Percentiles rank a stretch among this genome's conserved stretches.
Conservation (phyloP, 2,888 invertebrate genomes). For the Sphaerophoria rueppellii region DNA sequence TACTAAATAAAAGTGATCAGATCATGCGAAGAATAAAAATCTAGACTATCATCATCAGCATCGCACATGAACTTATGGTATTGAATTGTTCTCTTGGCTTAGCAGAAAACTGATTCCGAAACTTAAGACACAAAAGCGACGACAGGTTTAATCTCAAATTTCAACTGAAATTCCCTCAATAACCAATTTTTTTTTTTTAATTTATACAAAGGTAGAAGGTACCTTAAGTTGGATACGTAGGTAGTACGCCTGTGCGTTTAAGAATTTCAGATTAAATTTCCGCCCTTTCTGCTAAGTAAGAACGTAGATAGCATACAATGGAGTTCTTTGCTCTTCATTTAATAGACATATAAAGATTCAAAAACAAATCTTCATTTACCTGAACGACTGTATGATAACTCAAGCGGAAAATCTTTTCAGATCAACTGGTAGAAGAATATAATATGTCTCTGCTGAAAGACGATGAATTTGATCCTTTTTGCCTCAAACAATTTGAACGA, state of each 20-base stretch:
- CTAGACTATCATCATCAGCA: conserved; percentile 24
- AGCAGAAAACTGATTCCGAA: conserved; percentile 58
- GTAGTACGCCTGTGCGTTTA: conserved; percentile 41
- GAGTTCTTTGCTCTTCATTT: conserved; percentile 31
- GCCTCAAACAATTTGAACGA: neutral
- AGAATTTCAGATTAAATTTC: conserved; percentile 79
- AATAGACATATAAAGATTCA: neutral
- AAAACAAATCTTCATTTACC: conserved; percentile 44
- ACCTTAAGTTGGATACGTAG: too few species aligned
- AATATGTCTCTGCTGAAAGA: conserved; percentile 62
- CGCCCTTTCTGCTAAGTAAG: conserved; percentile 76
- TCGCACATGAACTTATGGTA: conserved; percentile 35
- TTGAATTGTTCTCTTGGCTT: conserved; percentile 43
- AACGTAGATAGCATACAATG: too few species aligned
- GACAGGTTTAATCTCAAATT: conserved; percentile 73
- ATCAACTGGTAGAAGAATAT: conserved; percentile 67
- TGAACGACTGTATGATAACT: conserved; percentile 62
- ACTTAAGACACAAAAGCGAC: conserved; percentile 56
- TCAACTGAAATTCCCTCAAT: conserved; percentile 65
- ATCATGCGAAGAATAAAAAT: conserved; percentile 57
- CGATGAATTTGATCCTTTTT: conserved; percentile 76
- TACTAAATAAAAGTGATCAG: conserved; percentile 31
- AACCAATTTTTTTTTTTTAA: conserved; percentile 21
- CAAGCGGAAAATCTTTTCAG: conserved; percentile 69
- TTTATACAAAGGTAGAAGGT: neutral